phyloP scores from a whole-genome alignment of 2,113 vertebrate genomes.

The Psittacara wagleri region DNA sequence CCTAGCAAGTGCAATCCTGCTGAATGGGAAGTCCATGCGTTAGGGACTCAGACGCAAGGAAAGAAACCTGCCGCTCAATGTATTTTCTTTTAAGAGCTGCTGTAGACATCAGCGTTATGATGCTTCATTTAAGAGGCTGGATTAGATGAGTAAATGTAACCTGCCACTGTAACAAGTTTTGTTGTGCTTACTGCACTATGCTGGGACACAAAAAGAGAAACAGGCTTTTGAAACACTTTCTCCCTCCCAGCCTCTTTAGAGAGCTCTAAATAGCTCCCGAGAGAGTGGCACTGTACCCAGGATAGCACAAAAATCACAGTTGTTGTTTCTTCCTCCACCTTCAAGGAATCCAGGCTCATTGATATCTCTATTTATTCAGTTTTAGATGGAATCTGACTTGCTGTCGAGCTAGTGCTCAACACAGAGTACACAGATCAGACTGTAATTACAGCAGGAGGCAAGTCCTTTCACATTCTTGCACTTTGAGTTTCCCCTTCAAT shows the following conservation, averaged over 20 bases:
- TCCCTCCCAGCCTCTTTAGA: neutral
- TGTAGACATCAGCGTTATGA: neutral
- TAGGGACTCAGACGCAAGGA: neutral
- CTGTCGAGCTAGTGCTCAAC: neutral
- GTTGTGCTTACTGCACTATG: neutral
- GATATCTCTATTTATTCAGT: neutral
- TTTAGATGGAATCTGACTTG: neutral
- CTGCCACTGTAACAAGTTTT: neutral
- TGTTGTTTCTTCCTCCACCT: neutral
- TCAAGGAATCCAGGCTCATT: neutral
- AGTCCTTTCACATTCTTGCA: neutral
- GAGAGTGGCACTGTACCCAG: neutral
- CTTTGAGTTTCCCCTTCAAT: neutral
- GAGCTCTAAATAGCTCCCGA: neutral
- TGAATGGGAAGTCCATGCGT: neutral
- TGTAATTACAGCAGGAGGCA: neutral
- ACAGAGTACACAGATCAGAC: neutral
- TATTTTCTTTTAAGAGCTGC: neutral
- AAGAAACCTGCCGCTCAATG: neutral
- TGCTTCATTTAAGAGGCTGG: neutral
- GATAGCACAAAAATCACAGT: neutral
- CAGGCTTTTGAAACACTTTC: neutral
- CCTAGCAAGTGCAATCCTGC: neutral
- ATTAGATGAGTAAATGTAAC: neutral
- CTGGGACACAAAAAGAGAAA: neutral